Evolutionary conservation across 92 coral and sea anemone genomes (phyloP).

Genomic region (Bergia sp.): DNA sequence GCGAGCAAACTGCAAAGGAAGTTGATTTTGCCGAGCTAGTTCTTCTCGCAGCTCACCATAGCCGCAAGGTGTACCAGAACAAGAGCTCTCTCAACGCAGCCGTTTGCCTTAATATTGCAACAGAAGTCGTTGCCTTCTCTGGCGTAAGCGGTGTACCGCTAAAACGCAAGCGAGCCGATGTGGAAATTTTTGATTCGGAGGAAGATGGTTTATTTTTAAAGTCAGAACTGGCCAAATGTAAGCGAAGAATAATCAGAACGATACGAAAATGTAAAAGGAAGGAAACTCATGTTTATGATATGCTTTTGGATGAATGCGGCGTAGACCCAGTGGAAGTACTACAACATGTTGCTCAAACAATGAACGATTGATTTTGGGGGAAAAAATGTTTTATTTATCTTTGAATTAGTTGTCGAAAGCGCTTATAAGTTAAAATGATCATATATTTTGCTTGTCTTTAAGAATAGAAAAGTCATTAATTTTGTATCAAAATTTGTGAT

Average conservation of each 20-base stretch:
- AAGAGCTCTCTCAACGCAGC: constrained; percentile 19
- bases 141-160: constrained; percentile 19
- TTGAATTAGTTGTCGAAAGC: no score
- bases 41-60: constrained; percentile 24
- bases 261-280: constrained; percentile 29
- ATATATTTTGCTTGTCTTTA: no score
- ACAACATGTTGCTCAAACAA: not conserved
- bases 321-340: constrained; percentile 22
- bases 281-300: constrained; percentile 24
- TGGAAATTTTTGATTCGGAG: constrained; percentile 3
- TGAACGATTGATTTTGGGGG: no score
- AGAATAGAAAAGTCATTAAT: no score
- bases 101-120: constrained; percentile 32
- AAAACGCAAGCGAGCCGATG: constrained; percentile 17
- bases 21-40: constrained; percentile 22
- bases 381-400: no score
- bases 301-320: constrained; percentile 7
- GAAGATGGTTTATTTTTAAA: constrained; percentile 7
- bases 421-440: no score
- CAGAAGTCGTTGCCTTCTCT: constrained; percentile 29
- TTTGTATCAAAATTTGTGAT: no score
- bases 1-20: not conserved
- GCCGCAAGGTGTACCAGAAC: constrained; percentile 2
- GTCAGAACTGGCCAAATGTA: constrained; percentile 4
- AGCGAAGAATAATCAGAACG: constrained; percentile 3